Evolutionary conservation across 1,140 invertebrate genomes (phyloP), one percentile per base, ranked within the genome.

Genomic region (Mya arenaria): DNA sequence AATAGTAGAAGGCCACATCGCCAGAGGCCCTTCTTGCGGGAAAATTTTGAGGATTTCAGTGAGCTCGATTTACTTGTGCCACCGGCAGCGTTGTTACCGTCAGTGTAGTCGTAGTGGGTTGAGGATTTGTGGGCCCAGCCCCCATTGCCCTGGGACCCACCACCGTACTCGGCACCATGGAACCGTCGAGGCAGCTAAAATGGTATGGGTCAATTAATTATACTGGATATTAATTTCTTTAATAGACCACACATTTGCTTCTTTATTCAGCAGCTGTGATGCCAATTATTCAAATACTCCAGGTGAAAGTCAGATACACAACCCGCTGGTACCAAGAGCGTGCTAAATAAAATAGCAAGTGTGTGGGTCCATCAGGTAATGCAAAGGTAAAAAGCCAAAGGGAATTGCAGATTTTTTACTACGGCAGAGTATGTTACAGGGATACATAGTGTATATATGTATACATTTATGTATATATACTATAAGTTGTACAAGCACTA

Each of bases 21-120:
- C 2, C 77, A 55, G 17, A 66, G 65, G 1, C 28, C 25, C 66
- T 36, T 48, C 1, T 48, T 55, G 34, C 77, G 77, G 28, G 77
- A 23, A 19, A 52, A 41, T 62, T 80, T 80, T n/a, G 56, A 23
- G 23, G 77, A 80, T 37, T 62, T 80, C 32, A 80, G 1, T 1
- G 77, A 80, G 10, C 4, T 37, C 28, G 56, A 39, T 0, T 15
- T 13, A 48, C 77, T 80, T n/a, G 23, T 28, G 34, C 52, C 44
- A 10, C 37, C 77, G 55, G 37, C 13, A 25, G 52, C 48, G 23
- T 25, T 63, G 34, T 34, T 39, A 3, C 60, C 44, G 66, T 62
- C 77, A n/a, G 44, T 65, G 36, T 80, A 80, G 32, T 80, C 77
- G 32, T 80, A 80, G 39, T 62, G 69, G 19, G 60, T 68, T 52